phyloP scores from a whole-genome alignment of 2,888 invertebrate species.

The Caenorhabditis plicata region DNA sequence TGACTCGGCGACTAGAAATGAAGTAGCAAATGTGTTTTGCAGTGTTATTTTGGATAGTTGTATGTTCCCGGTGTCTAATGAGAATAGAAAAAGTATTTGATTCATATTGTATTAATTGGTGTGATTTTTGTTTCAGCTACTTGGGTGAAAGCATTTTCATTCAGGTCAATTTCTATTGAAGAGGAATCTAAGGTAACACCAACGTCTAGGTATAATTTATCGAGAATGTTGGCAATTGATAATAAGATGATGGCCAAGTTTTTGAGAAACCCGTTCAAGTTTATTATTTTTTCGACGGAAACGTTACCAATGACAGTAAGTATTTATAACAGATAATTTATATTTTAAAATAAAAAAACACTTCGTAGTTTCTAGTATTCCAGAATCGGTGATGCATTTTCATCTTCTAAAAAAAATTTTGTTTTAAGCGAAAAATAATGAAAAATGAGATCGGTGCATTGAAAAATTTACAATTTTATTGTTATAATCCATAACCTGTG shows the following conservation, averaged over 20 bases:
- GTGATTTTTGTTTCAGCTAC: slow-evolving; percentile 7
- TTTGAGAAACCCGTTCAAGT: slow-evolving; percentile 48
- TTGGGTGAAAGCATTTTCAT: slow-evolving; percentile 41
- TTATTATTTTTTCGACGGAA: slow-evolving; percentile 48
- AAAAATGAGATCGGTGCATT: no score
- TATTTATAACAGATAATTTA: no score
- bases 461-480: no score
- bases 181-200: slow-evolving; percentile 43
- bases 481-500: no score
- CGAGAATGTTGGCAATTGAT: slow-evolving; percentile 51
- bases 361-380: no score
- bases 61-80: slow-evolving; percentile 37
- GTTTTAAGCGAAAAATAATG: no score
- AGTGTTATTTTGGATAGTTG: slow-evolving; percentile 46
- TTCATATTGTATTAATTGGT: not conserved
- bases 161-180: slow-evolving; percentile 46
- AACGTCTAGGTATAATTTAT: slow-evolving; percentile 33
- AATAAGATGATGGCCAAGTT: slow-evolving; percentile 29
- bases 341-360: no score
- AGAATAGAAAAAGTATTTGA: not conserved
- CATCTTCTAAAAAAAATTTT: no score
- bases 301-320: slow-evolving; percentile 57
- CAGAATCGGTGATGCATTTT: no score
- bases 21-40: slow-evolving; percentile 40
- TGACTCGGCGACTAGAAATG: slow-evolving; percentile 23